phyloP scores from a whole-genome alignment of 2,797 vertebrate genomes.

The Chelidonichthys spinosus region DNA sequence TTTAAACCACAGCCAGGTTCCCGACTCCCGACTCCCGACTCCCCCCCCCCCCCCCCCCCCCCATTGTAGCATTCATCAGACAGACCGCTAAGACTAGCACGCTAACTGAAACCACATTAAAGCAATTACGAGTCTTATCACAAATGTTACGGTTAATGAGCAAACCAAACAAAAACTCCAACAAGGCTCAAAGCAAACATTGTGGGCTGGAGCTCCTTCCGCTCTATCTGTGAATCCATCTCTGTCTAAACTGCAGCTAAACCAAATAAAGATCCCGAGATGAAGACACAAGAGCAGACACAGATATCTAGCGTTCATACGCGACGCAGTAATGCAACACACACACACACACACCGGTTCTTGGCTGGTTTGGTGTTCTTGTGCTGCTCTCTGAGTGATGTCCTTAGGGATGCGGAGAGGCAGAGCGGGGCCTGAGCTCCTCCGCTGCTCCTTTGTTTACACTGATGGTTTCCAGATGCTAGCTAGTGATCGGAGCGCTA shows the following conservation, averaged over 20 bases:
- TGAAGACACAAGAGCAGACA: slow-evolving; percentile 77
- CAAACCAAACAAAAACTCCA: slow-evolving; percentile 78
- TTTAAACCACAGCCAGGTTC: slow-evolving; percentile 75
- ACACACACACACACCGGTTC: slow-evolving; percentile 48
- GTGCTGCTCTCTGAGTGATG: slow-evolving; percentile 86
- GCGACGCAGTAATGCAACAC: neutral
- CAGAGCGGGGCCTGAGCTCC: slow-evolving; percentile 88
- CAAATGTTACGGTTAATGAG: slow-evolving; percentile 79
- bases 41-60: too few species aligned
- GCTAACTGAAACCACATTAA: slow-evolving; percentile 73
- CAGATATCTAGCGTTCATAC: slow-evolving; percentile 14
- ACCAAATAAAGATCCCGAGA: slow-evolving; percentile 89
- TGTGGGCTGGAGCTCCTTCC: slow-evolving; percentile 64
- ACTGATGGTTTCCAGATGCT: slow-evolving; percentile 98
- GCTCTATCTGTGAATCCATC: slow-evolving; percentile 79
- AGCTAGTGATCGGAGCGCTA: slow-evolving; percentile 78
- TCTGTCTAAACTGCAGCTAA: slow-evolving; percentile 85
- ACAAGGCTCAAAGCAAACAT: slow-evolving; percentile 72
- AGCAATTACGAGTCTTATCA: slow-evolving; percentile 80
- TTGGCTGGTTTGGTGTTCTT: slow-evolving; percentile 85
- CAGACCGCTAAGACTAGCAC: slow-evolving; percentile 53
- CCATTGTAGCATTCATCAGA: slow-evolving; percentile 43
- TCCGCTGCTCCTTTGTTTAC: slow-evolving; percentile 92
- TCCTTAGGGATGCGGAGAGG: slow-evolving; percentile 84
- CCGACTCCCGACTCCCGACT: slow-evolving; percentile 11